Percentiles rank a stretch among this genome's conserved stretches.
phyloP scores from a whole-genome alignment of 2,113 vertebrate species.

The Sapayoa aenigma region DNA sequence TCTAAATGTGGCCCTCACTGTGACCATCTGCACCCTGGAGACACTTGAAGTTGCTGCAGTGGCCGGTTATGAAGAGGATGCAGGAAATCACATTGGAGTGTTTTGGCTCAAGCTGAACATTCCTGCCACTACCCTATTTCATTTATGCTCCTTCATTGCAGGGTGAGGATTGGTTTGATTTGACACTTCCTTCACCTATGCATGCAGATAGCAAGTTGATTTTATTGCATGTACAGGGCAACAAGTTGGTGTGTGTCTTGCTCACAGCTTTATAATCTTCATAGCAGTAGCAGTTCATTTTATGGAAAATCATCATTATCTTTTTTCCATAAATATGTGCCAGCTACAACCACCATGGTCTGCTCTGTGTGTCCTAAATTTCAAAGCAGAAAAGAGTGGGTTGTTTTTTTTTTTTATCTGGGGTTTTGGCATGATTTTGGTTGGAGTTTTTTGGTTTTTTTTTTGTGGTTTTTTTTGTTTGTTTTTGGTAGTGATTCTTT shows the following conservation, averaged over 20 bases:
- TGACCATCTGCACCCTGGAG: neutral
- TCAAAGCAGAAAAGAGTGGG: neutral
- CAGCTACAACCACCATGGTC: neutral
- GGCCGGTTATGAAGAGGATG: neutral
- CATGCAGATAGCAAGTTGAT: neutral
- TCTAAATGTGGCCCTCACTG: neutral
- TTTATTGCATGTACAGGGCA: neutral
- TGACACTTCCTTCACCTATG: neutral
- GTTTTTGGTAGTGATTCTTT: neutral
- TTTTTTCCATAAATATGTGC: neutral
- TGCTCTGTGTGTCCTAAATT: neutral
- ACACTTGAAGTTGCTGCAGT: neutral
- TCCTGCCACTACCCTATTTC: neutral
- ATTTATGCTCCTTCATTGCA: neutral
- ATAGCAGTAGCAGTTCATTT: neutral
- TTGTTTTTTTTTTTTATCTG: neutral
- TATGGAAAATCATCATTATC: neutral
- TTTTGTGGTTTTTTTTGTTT: neutral
- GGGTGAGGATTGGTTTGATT: neutral
- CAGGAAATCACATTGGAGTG: neutral
- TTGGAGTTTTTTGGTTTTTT: neutral
- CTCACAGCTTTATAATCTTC: neutral
- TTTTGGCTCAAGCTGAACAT: neutral
- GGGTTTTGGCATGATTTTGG: neutral
- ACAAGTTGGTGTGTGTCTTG: neutral